Percentiles rank a stretch among this genome's conserved stretches.
phyloP scores from a whole-genome alignment of 2,888 invertebrate species.

The Campaea margaritaria region DNA sequence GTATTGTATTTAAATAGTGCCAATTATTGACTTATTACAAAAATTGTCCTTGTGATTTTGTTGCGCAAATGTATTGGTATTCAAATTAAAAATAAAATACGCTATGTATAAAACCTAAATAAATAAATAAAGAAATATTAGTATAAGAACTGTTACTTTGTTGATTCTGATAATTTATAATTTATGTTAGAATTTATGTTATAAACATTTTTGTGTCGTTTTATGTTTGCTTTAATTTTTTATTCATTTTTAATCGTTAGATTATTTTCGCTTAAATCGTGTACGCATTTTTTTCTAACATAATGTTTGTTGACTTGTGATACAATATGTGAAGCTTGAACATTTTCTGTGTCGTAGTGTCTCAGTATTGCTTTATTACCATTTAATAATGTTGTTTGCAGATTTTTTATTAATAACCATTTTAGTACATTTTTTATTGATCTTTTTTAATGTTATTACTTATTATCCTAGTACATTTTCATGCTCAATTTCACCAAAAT shows the following conservation, averaged over 20 bases:
- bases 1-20: slow-evolving; percentile 31
- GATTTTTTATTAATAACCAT: background rate
- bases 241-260: background rate
- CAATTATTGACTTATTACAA: slow-evolving; percentile 19
- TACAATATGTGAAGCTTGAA: background rate
- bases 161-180: background rate
- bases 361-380: background rate
- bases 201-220: background rate
- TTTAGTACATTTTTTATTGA: background rate
- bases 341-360: too few species aligned
- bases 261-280: background rate
- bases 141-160: background rate
- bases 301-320: background rate
- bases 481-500: background rate
- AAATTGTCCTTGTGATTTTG: background rate
- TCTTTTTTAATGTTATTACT: background rate
- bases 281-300: background rate
- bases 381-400: background rate
- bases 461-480: background rate
- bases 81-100: background rate
- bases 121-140: background rate
- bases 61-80: background rate
- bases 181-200: background rate
- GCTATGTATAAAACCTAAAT: background rate
- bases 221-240: background rate